Base-by-base conservation (phyloP, 2,888 invertebrate species). In the Heliconius cydno region DNA sequence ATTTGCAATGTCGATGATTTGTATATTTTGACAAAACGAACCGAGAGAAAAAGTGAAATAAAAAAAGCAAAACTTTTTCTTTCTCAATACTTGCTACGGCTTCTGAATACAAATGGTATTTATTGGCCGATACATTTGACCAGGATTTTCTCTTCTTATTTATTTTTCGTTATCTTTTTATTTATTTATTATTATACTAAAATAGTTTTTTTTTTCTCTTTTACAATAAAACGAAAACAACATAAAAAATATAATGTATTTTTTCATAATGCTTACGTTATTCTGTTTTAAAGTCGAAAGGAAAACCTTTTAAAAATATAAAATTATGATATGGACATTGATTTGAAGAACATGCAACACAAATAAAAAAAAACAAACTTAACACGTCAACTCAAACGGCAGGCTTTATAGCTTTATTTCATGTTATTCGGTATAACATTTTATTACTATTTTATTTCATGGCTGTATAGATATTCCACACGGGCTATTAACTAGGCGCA, bases 11-110 rank as follows among this genome's bases (percentile, higher is more conserved):
- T 25, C 28, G 60, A 70, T 46, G 68, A 28, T 70, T 77, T 70
- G 70, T 70, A 70, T 77, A 70, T 60, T 77, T 46, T 25, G 38
- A 77, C 73, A 73, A 73, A 15, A n/a, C 73, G 34, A 34, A 60
- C 13, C n/a, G 73, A 60, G 34, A 60, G 34, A 60, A 60, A 60
- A 73, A 73, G 57, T 73, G 38, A 60, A 38, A 68, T 68, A 57
- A 68, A 70, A 68, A 76, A 77, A 68, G 34, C 5, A 38, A 63
- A 74, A 74, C 63, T 65, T 63, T 65, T 75, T 75, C 75, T 75
- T 75, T 75, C 22, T 28, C 65, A 75, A 28, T 38, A 73, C 34
- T 73, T 73, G 57, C 34, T 60, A 73, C 60, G 60, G 73, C 34
- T 34, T 60, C 73, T n/a, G 57, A 73, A 73, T 57, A 60, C 7